Evolutionary conservation across 1,140 invertebrate genomes (phyloP), one percentile per base, ranked within the genome.

Genomic region (Bombyx mandarina): DNA sequence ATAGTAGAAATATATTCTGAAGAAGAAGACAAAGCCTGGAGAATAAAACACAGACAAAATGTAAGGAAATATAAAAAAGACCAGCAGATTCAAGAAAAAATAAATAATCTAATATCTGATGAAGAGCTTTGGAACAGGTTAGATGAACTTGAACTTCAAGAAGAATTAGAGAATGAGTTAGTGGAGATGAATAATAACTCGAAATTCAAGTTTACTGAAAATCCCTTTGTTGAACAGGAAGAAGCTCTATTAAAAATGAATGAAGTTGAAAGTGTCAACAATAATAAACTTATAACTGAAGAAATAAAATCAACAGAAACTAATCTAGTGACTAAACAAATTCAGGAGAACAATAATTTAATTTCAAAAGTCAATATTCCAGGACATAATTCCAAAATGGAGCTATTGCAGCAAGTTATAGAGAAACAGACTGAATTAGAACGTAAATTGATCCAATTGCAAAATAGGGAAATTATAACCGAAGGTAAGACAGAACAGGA

Each of bases 1-100:
- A 91, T 93, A 12, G 79, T 88, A 56, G 92, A 92, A 80, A 79
- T 86, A 22, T 90, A 86, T 65, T 85, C 89, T 71, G 90, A 91
- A 75, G 86, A 90, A 63, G 77, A 89, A 66, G 90, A 92, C 63
- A 84, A 77, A 73, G 60, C 73, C 43, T 92, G 91, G 91, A 89
- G 79, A 70, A 67, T 71, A 57, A 63, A 77, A 63, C 88, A 88
- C 52, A 72, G 63, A 59, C 63, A 80, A 69, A 88, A 72, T 58
- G 57, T 88, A 6, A 83, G 61, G 67, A 54, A 74, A 54, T 80
- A 79, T 52, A 73, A 77, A 58, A 71, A 80, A 64, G 77, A 64
- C 43, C 64, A 67, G 60, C 46, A 45, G 45, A 76, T 73, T 56
- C 60, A 61, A 47, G 59, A 77, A 65, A 63, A 71, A 35, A 8